phyloP scores from a whole-genome alignment of 2,888 invertebrate genomes.

The Hemithea aestivaria region DNA sequence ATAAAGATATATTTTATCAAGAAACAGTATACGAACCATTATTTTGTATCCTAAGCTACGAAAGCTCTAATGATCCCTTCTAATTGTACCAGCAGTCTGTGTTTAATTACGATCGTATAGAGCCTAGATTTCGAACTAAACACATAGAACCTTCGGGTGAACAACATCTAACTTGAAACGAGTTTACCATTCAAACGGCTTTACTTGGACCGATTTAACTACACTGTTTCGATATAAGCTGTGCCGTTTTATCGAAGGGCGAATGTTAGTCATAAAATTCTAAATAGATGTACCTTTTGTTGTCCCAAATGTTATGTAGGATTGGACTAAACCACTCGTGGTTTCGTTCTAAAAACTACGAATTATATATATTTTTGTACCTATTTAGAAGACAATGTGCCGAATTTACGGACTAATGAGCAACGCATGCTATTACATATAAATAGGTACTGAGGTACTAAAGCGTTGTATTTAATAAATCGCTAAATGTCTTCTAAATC shows the following conservation, averaged over 20 bases:
- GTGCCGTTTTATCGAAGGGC: conserved; percentile 26
- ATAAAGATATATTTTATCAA: too few relatives aligned
- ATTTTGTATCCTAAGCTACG: conserved; percentile 17
- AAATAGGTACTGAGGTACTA: too few relatives aligned
- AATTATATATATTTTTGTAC: too few relatives aligned
- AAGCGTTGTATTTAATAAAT: too few relatives aligned
- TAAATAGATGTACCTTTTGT: conserved; percentile 7
- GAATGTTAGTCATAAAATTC: conserved; percentile 12
- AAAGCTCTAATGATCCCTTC: conserved; percentile 33
- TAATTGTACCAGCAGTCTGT: conserved; percentile 41
- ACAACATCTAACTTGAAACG: conserved; percentile 48
- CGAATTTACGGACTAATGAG: too few relatives aligned
- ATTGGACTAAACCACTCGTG: too few relatives aligned
- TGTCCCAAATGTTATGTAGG: conserved; percentile 1
- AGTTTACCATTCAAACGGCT: conserved; percentile 48
- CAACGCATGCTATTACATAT: too few relatives aligned
- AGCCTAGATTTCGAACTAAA: conserved; percentile 47
- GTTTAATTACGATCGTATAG: conserved; percentile 43
- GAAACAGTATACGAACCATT: conserved; percentile 12
- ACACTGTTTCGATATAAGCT: conserved; percentile 40
- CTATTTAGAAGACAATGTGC: too few relatives aligned
- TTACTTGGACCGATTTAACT: conserved; percentile 48
- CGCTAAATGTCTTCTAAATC: too few relatives aligned
- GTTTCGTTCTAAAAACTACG: too few relatives aligned
- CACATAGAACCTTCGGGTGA: conserved; percentile 43